Evolutionary conservation across 2,113 vertebrate species (phyloP).

Genomic region (Myrmophylax atrothorax): DNA sequence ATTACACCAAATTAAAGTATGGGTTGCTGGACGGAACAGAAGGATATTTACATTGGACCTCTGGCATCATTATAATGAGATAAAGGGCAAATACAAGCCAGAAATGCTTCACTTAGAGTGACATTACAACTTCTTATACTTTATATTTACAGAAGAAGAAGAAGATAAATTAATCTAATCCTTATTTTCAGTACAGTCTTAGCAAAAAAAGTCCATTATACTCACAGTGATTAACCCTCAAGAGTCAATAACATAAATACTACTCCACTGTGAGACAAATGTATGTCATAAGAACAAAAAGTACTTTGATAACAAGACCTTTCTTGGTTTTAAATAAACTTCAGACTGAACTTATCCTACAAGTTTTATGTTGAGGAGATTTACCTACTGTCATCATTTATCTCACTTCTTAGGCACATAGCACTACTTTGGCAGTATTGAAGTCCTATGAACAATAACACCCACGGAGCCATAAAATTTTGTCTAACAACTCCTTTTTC

Average conservation of each 20-base stretch:
- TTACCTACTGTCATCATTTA: not conserved
- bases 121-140: not conserved
- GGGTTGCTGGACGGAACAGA: conserved; percentile 45
- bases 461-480: not conserved
- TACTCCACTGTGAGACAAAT: not conserved
- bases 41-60: conserved; percentile 52
- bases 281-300: not conserved
- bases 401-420: not conserved
- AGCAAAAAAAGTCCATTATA: not conserved
- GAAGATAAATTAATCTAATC: not conserved
- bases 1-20: conserved; percentile 50
- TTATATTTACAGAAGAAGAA: not conserved
- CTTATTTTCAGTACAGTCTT: not conserved
- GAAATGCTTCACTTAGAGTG: not conserved
- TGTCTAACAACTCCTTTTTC: not conserved
- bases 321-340: not conserved
- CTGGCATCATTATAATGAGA: conserved; percentile 44
- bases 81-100: conserved; percentile 25
- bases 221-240: not conserved
- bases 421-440: not conserved
- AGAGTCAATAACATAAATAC: not conserved
- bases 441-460: not conserved
- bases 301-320: not conserved
- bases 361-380: not conserved
- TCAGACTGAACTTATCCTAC: not conserved